Evolutionary conservation across 1,140 invertebrate species (phyloP).

Genomic region (Lasaia peninsularis): DNA sequence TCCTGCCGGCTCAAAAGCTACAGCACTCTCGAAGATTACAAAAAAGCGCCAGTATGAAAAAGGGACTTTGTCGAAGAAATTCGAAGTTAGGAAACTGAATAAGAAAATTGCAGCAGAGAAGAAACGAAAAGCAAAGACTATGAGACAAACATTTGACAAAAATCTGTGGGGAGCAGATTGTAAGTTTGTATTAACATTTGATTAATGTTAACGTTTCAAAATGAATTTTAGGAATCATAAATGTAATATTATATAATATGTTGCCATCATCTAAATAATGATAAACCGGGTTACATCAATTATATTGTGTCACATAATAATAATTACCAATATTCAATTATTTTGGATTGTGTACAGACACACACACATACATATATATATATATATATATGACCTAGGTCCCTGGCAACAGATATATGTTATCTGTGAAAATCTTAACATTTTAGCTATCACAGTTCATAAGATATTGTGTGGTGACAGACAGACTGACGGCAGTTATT

Average conservation of each 20-base stretch:
- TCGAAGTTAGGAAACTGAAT: slow-evolving; percentile 54
- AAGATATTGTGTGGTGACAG: too few relatives aligned
- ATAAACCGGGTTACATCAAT: too few relatives aligned
- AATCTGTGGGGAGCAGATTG: slow-evolving; percentile 64
- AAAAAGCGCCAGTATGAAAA: slow-evolving; percentile 48
- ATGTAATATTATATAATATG: background rate
- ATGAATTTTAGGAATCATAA: background rate
- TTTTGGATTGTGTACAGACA: too few relatives aligned
- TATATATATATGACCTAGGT: too few relatives aligned
- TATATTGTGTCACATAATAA: too few relatives aligned
- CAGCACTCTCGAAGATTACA: slow-evolving; percentile 58
- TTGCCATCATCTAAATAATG: too few relatives aligned
- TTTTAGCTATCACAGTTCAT: too few relatives aligned
- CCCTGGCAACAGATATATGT: too few relatives aligned
- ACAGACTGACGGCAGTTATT: too few relatives aligned
- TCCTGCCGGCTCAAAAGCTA: slow-evolving; percentile 55
- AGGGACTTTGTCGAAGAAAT: slow-evolving; percentile 53
- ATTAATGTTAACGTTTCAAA: background rate
- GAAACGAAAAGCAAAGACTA: slow-evolving; percentile 50
- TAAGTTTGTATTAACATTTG: slow-evolving; percentile 30
- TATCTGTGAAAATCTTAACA: too few relatives aligned
- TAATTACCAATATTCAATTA: too few relatives aligned
- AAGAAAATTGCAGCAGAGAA: slow-evolving; percentile 52
- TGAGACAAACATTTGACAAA: slow-evolving; percentile 50
- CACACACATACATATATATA: too few relatives aligned